These are phyloP conservation scores for Squalus acanthias DNA, from an alignment of 2,797 vertebrate genomes.

Conservation along the genomic window DNA sequence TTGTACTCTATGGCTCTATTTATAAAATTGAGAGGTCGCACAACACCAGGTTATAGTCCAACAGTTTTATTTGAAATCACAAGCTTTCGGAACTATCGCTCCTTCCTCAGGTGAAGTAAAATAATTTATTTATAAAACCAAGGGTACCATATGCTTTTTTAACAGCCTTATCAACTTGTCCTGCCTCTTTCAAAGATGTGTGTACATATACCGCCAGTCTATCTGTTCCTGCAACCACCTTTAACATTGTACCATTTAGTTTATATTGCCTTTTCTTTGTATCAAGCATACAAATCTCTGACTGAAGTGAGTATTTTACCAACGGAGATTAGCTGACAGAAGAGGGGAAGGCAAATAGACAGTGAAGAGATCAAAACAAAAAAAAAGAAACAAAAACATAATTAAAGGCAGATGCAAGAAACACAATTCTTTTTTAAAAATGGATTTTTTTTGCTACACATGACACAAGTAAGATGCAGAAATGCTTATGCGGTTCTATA, in stretches of 20 bases:
- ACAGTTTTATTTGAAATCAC: too few species aligned
- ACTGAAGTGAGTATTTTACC: not conserved
- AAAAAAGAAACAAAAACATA: not conserved
- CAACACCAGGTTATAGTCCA: too few species aligned
- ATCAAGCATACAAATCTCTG: not conserved
- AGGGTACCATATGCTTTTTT: not conserved
- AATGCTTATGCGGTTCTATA: not conserved
- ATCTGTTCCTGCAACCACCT: not conserved
- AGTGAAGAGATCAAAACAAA: conserved; percentile 11
- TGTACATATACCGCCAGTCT: not conserved
- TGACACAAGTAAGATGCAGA: not conserved
- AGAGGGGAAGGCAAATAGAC: not conserved
- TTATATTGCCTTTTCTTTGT: not conserved
- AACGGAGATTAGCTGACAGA: not conserved
- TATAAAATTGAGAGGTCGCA: too few species aligned
- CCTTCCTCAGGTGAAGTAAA: too few species aligned
- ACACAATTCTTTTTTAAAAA: not conserved
- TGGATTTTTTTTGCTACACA: not conserved
- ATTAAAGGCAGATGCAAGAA: not conserved
- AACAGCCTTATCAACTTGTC: not conserved
- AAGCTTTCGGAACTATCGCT: too few species aligned
- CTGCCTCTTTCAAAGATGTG: not conserved
- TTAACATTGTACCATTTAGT: not conserved
- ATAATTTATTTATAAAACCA: not conserved
- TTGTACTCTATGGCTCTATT: not conserved